A percentile compares a stretch with the other conserved stretches of the same genome.
These are phyloP conservation scores for Drosophila chauvacae DNA, from an alignment of 1,140 invertebrate species.

Conservation along the genomic window DNA sequence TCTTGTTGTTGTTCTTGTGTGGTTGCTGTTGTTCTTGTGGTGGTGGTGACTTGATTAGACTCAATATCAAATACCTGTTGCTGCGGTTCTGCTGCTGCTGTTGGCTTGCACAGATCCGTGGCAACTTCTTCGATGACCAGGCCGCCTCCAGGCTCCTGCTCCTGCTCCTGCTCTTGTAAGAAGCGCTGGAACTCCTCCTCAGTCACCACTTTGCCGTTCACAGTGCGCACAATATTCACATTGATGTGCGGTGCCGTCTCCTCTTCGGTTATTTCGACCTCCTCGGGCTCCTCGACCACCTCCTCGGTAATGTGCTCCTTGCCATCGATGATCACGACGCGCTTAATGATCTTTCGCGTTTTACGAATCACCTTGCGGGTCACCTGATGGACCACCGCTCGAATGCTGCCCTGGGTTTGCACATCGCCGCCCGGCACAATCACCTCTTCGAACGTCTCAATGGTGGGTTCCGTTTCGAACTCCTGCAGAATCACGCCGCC, in stretches of 20 bases:
- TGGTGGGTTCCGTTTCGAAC: slow-evolving; percentile 85
- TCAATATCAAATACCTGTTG: slow-evolving; percentile 84
- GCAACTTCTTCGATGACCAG: slow-evolving; percentile 81
- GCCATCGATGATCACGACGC: slow-evolving; percentile 91
- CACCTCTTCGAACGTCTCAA: slow-evolving; percentile 68
- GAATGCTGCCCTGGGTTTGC: slow-evolving; percentile 84
- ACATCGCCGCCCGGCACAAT: slow-evolving; percentile 70
- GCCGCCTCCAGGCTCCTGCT: slow-evolving; percentile 48
- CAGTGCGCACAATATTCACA: slow-evolving; percentile 88
- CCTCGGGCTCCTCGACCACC: slow-evolving; percentile 92
- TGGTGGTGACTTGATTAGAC: slow-evolving; percentile 74
- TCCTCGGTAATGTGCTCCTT: slow-evolving; percentile 93
- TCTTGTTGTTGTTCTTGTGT: slow-evolving; percentile 61
- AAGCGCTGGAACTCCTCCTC: slow-evolving; percentile 84
- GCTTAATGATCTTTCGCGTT: slow-evolving; percentile 89
- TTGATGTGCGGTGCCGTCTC: slow-evolving; percentile 89
- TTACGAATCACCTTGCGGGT: slow-evolving; percentile 90
- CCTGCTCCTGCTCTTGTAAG: slow-evolving; percentile 62
- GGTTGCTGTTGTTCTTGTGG: slow-evolving; percentile 57
- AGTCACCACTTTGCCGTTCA: slow-evolving; percentile 85
- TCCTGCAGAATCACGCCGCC: slow-evolving; percentile 86
- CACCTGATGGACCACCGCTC: slow-evolving; percentile 91
- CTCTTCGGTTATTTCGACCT: slow-evolving; percentile 91
- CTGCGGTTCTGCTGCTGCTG: slow-evolving; percentile 57
- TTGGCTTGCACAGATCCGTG: slow-evolving; percentile 59